phyloP scores from a whole-genome alignment of 2,113 vertebrate species.

The Stegostoma tigrinum region DNA sequence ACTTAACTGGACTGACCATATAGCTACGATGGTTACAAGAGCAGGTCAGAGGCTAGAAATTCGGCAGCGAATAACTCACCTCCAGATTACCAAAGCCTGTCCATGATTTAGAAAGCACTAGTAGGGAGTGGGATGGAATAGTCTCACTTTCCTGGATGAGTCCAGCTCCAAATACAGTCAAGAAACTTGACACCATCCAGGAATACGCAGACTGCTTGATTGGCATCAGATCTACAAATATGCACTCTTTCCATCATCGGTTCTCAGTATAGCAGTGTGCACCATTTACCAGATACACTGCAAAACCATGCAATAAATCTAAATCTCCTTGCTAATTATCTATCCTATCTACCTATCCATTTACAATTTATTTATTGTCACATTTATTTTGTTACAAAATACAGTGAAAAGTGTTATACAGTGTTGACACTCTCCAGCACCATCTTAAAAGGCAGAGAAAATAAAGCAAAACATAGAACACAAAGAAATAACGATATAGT shows the following conservation, averaged over 20 bases:
- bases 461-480: too few relatives aligned
- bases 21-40: not conserved
- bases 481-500: too few relatives aligned
- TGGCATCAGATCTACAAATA: not conserved
- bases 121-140: not conserved
- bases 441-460: too few relatives aligned
- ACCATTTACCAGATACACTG: not conserved
- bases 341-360: too few relatives aligned
- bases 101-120: not conserved
- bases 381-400: too few relatives aligned
- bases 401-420: too few relatives aligned
- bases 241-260: not conserved
- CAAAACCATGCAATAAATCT: too few relatives aligned
- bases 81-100: not conserved
- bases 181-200: not conserved
- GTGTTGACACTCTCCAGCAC: too few relatives aligned
- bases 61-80: too few relatives aligned
- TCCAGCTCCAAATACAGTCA: not conserved
- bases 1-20: not conserved
- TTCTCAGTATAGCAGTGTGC: not conserved
- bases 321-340: too few relatives aligned
- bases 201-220: not conserved
- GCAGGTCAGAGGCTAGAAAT: too few relatives aligned
- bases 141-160: not conserved
- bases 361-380: too few relatives aligned